These are phyloP conservation scores for Scolopax mira DNA, from an alignment of 2,113 vertebrate species.

Conservation along the genomic window DNA sequence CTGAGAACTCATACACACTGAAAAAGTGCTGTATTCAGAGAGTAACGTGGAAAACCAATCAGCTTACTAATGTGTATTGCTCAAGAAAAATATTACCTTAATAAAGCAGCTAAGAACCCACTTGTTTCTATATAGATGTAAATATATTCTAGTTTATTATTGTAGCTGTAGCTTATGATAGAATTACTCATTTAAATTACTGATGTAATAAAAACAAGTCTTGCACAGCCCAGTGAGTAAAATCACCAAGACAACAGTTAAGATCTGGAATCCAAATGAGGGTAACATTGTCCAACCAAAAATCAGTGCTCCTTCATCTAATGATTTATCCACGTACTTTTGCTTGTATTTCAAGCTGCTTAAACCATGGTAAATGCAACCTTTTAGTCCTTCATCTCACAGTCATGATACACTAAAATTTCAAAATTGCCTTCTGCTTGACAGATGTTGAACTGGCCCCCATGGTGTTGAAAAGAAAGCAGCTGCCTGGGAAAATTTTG, in stretches of 20 bases:
- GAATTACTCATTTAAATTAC: slow-evolving; percentile 37
- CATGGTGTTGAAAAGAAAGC: background rate
- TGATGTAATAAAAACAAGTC: background rate
- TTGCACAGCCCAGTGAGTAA: background rate
- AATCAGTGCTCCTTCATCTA: background rate
- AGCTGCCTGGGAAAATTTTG: background rate
- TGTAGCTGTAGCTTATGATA: background rate
- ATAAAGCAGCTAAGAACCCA: background rate
- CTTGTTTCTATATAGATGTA: background rate
- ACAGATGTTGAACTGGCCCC: rapidly evolving
- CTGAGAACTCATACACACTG: background rate
- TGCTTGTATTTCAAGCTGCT: background rate
- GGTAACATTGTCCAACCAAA: background rate
- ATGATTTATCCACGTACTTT: background rate
- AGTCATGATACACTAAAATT: background rate
- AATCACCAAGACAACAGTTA: background rate
- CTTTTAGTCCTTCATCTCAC: background rate
- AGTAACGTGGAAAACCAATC: background rate
- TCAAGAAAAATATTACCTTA: slow-evolving; percentile 17
- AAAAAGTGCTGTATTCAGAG: background rate
- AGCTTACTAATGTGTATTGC: background rate
- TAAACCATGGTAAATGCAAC: background rate
- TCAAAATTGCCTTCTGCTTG: background rate
- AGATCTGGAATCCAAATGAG: background rate
- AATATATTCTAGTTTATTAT: slow-evolving; percentile 11